Percentiles rank a stretch among this genome's conserved stretches.
These are phyloP conservation scores for Polypedilum vanderplanki DNA, from an alignment of 1,140 invertebrate species.

Conservation along the genomic window DNA sequence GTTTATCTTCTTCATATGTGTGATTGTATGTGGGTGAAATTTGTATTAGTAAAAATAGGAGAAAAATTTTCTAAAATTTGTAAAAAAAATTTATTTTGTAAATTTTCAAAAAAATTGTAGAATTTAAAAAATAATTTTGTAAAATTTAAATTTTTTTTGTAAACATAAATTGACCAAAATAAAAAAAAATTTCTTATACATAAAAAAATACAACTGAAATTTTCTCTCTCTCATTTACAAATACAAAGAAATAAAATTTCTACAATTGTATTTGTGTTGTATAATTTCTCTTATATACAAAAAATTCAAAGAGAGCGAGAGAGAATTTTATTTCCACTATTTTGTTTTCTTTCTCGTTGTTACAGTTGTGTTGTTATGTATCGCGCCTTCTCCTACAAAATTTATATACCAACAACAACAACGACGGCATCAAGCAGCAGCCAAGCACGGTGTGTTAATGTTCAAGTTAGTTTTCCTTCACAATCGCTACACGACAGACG, in stretches of 20 bases:
- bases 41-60: not conserved
- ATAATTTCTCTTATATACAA: not conserved
- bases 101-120: not conserved
- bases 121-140: not conserved
- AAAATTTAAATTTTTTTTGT: not conserved
- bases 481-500: constrained; percentile 25
- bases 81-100: not conserved
- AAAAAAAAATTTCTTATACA: not conserved
- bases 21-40: not conserved
- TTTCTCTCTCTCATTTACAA: not conserved
- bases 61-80: not conserved
- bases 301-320: too few relatives aligned
- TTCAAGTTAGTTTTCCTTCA: constrained; percentile 26
- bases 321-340: too few relatives aligned
- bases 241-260: not conserved
- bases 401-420: not conserved
- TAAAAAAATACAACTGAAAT: not conserved
- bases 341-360: constrained; percentile 1
- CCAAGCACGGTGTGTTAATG: not conserved
- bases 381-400: not conserved
- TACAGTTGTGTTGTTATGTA: constrained; percentile 18
- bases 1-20: not conserved
- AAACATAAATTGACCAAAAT: not conserved
- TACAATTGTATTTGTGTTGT: not conserved
- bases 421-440: too few relatives aligned